A percentile compares a stretch with the other conserved stretches of the same genome.
Evolutionary conservation across 2,113 vertebrate genomes (phyloP).

Genomic region (Callaeas wilsoni): DNA sequence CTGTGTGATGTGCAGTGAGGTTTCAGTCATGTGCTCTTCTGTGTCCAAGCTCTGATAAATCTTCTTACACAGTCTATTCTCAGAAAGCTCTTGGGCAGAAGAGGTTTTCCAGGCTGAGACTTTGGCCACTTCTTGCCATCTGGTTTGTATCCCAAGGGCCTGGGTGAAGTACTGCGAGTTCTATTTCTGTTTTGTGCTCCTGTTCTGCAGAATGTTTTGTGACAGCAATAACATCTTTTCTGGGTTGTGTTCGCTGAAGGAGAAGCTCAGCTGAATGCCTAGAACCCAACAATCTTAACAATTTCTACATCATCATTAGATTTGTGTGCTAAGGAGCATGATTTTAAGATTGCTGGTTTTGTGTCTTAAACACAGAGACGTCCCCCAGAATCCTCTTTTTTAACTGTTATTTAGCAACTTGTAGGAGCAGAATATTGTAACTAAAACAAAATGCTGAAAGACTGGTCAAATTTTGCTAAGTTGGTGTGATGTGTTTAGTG

Average conservation of each 20-base stretch:
- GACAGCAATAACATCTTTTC: background rate
- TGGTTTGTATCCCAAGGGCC: background rate
- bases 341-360: background rate
- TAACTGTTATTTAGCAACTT: background rate
- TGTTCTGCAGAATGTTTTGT: background rate
- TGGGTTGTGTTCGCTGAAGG: background rate
- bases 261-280: background rate
- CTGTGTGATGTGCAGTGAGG: background rate
- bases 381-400: background rate
- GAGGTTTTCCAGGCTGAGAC: background rate
- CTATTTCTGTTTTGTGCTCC: background rate
- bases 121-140: background rate
- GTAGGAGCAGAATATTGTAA: background rate
- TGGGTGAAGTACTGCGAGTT: background rate
- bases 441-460: background rate
- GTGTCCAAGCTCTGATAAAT: background rate
- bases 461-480: background rate
- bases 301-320: background rate
- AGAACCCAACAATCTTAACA: background rate
- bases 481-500: background rate
- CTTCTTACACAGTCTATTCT: constrained; percentile 10
- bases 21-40: background rate
- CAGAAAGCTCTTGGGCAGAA: background rate
- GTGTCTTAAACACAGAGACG: background rate
- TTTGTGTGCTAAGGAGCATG: background rate